phyloP scores from a whole-genome alignment of 2,113 vertebrate species.

The Melanostigma gelatinosum region DNA sequence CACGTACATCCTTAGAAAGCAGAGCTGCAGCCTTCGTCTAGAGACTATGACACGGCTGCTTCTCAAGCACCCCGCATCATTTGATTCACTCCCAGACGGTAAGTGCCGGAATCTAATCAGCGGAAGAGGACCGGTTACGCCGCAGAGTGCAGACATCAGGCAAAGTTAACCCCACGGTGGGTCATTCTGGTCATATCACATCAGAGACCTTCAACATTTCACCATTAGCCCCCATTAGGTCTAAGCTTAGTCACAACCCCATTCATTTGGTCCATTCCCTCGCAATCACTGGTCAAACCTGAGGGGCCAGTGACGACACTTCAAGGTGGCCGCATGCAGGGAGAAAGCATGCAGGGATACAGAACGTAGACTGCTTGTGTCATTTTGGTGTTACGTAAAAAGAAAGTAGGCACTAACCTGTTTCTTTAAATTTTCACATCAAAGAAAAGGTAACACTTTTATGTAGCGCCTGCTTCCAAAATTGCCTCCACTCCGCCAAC shows the following conservation, averaged over 20 bases:
- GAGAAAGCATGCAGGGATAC: conserved; percentile 8
- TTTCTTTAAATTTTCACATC: background rate
- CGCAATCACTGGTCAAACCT: conserved; percentile 27
- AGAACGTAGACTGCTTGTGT: conserved; percentile 16
- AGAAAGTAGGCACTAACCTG: background rate
- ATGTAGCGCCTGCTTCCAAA: conserved; percentile 24
- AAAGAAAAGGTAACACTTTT: conserved; percentile 22
- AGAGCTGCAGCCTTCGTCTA: conserved; percentile 27
- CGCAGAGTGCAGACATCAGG: conserved; percentile 42
- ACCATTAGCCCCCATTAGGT: conserved; percentile 53
- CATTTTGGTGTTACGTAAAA: conserved; percentile 28
- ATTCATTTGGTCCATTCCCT: conserved; percentile 53
- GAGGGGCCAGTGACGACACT: conserved; percentile 26
- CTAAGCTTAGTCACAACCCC: conserved; percentile 54
- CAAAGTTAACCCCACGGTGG: conserved; percentile 32
- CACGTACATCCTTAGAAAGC: conserved; percentile 46
- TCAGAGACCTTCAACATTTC: conserved; percentile 59
- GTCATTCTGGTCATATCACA: conserved; percentile 60
- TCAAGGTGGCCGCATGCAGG: background rate
- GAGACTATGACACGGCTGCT: conserved; percentile 40
- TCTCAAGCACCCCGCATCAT: conserved; percentile 47
- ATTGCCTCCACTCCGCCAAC: conserved; percentile 29
- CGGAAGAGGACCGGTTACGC: conserved; percentile 43
- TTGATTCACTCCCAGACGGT: conserved; percentile 56
- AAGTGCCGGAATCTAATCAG: conserved; percentile 53